These are phyloP conservation scores for Spinus olivaceus DNA, from an alignment of 2,797 vertebrate genomes.

Conservation along the genomic window DNA sequence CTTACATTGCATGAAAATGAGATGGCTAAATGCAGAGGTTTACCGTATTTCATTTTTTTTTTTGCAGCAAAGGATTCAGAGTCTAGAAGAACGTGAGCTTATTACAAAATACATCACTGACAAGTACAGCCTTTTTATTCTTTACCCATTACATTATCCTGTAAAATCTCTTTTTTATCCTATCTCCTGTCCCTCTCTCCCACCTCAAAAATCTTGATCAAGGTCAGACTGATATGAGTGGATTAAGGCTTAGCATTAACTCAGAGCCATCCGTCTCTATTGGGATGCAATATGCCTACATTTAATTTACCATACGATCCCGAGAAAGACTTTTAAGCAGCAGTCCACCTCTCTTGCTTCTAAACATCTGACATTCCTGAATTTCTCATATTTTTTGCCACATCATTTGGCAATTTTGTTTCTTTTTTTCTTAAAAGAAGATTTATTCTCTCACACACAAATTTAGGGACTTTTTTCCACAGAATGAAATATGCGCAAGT, in stretches of 20 bases:
- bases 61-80: neutral
- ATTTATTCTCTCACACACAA: neutral
- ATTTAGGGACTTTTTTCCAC: neutral
- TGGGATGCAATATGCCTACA: neutral
- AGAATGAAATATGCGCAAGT: neutral
- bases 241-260: neutral
- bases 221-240: neutral
- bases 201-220: neutral
- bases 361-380: neutral
- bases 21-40: neutral
- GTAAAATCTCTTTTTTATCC: neutral
- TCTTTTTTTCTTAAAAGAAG: neutral
- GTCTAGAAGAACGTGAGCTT: neutral
- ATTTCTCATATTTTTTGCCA: neutral
- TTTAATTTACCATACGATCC: neutral
- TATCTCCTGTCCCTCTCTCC: neutral
- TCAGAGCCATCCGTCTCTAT: neutral
- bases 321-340: neutral
- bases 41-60: neutral
- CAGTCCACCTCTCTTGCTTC: neutral
- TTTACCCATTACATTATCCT: neutral
- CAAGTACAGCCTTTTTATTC: neutral
- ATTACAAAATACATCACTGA: neutral
- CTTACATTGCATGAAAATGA: slow-evolving; percentile 10
- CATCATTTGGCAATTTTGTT: neutral